Base-by-base conservation (phyloP, 30 jellyfish, hydroid and myxozoan genomes). In the Pseudorhiza aurosa region DNA sequence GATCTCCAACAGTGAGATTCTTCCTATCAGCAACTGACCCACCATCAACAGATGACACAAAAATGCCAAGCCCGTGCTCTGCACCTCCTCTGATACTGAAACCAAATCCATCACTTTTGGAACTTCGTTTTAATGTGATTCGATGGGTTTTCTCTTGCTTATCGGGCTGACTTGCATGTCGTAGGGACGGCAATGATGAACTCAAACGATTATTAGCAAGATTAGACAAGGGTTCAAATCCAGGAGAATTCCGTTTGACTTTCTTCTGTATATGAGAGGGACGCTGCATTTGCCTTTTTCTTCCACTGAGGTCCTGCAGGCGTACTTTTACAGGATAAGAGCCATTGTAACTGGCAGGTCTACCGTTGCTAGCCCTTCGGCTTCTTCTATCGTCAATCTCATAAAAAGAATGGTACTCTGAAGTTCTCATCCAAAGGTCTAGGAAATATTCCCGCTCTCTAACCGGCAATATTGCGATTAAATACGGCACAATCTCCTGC, bases 11-110 rank as follows among this genome's bases (percentile, higher is more conserved):
- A 2, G 69, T 40, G 29, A 92, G 46, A 26, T 96, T 82, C 76
- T 56, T 76, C n/a, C 69, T 68, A 15, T 72, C 88, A 0, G 98
- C 98, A 63, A 68, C 75, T 24, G 98, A 85, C 19, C 85, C 95
- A 27, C 44, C 88, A 26, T 80, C 90, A 10, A 92, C 88, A 15
- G 83, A 49, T 2, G 96, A 85, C 18, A 92, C 70, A 64, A 69
- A 92, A 8, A 85, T 92, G 14, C 98, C 96, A 21, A 87, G 85
- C 25, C 98, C 98, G 72, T 85, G 95, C 37, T 92, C 98, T 8
- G 75, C 77, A 44, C 98, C 98, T 1, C 98, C 98, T 40, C 98
- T 67, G 46, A 92, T 85, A 55, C 98, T 85, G 65, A 92, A 85
- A 14, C 98, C 98, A 86, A 92, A 92, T 0, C 96, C 98, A 46